Conservation (phyloP, 2,113 vertebrate species). For the Etheostoma spectabile region DNA sequence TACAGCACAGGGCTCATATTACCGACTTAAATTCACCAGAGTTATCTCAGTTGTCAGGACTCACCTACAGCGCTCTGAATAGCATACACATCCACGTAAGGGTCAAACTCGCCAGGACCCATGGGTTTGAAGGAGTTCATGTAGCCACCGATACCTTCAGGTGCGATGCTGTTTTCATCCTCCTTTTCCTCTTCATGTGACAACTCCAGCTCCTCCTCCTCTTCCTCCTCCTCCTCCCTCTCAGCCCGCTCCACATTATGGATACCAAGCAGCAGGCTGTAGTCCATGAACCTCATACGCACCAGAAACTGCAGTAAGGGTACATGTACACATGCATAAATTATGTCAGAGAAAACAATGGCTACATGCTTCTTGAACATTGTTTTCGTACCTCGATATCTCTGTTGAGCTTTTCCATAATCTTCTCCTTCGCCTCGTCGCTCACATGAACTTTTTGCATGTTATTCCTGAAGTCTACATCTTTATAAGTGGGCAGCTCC, state of each 20-base stretch:
- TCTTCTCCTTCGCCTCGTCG: slow-evolving; percentile 86
- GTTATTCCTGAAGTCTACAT: slow-evolving; percentile 90
- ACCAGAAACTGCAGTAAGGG: slow-evolving; percentile 86
- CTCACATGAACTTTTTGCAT: slow-evolving; percentile 89
- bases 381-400: slow-evolving; percentile 86
- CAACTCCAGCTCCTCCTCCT: slow-evolving; percentile 76
- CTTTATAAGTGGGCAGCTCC: slow-evolving; percentile 90
- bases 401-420: slow-evolving; percentile 89
- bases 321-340: neutral
- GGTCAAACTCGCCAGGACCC: slow-evolving; percentile 89
- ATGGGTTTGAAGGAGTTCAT: slow-evolving; percentile 87
- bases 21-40: neutral
- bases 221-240: slow-evolving; percentile 84
- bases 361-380: no score
- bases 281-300: slow-evolving; percentile 92
- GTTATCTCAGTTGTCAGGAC: slow-evolving; percentile 43
- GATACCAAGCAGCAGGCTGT: slow-evolving; percentile 92
- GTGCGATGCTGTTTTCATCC: no score
- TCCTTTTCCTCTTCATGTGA: no score
- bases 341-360: neutral
- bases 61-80: slow-evolving; percentile 88
- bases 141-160: slow-evolving; percentile 89
- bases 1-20: neutral
- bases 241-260: slow-evolving; percentile 88
- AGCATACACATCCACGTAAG: slow-evolving; percentile 90